Percentiles rank a stretch among this genome's conserved stretches.
phyloP scores from a whole-genome alignment of 1,140 invertebrate genomes.

The Micrasema longulum region DNA sequence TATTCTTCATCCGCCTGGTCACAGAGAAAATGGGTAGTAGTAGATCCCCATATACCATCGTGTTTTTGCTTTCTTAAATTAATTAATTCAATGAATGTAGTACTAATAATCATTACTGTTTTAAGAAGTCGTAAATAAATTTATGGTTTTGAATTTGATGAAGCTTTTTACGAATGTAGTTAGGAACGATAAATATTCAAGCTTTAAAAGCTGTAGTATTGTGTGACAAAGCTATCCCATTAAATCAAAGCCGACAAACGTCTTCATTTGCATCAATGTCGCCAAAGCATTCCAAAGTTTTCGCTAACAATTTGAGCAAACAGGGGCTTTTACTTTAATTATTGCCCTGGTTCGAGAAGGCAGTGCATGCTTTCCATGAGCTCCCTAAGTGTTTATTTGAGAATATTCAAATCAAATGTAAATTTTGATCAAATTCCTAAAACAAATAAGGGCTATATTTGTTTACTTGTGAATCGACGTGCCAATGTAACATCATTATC shows the following conservation, averaged over 20 bases:
- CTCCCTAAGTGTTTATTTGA: slow-evolving; percentile 23
- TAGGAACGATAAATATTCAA: background rate
- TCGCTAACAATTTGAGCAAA: slow-evolving; percentile 36
- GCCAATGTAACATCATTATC: too few species aligned
- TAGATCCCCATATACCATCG: too few species aligned
- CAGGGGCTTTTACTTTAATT: slow-evolving; percentile 40
- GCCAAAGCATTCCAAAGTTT: slow-evolving; percentile 21
- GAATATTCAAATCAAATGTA: slow-evolving; percentile 33
- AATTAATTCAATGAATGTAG: too few species aligned
- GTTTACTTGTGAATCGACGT: too few species aligned
- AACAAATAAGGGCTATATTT: background rate
- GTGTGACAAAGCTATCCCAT: slow-evolving; percentile 26
- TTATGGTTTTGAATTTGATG: too few species aligned
- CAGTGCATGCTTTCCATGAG: background rate
- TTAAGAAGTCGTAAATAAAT: too few species aligned
- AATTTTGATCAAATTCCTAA: slow-evolving; percentile 9
- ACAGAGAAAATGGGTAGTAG: too few species aligned
- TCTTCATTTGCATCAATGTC: slow-evolving; percentile 43
- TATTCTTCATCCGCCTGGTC: too few species aligned
- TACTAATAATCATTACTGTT: too few species aligned
- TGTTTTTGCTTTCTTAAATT: too few species aligned
- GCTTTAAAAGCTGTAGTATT: slow-evolving; percentile 1
- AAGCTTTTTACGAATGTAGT: too few species aligned
- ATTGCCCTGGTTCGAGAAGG: slow-evolving; percentile 12
- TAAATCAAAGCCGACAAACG: slow-evolving; percentile 32